Evolutionary conservation across 2,888 invertebrate species (phyloP), one percentile per base, ranked within the genome.

Genomic region (Lycaena phlaeas): DNA sequence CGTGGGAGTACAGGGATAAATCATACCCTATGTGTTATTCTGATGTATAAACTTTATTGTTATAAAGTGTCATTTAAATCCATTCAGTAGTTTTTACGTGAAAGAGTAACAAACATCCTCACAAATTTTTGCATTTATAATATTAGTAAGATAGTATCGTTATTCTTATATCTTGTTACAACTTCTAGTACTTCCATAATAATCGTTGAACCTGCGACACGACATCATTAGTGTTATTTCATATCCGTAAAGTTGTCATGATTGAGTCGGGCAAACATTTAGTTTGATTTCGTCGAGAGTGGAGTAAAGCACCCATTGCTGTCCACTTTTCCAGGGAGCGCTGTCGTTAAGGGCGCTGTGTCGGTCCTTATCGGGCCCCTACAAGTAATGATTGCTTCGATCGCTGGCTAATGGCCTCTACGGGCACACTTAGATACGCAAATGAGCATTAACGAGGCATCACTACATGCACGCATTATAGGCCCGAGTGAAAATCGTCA

Each of bases 361-460:
- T 58, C 49, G 48, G 49, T 67, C 71, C 77, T 79, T 82, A 78
- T 82, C 81, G 77, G 66, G 59, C 59, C 59, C 65, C 68, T 73
- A 66, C 76, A 68, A 75, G 76, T 82, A 84, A 82, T 73, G 81
- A 76, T 71, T 70, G 67, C 76, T 74, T 70, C 79, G 79, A 81
- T 81, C 77, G 78, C 59, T 60, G 65, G 69, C 76, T 84, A 84
- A 84, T 84, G 81, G 81, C 74, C 71, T 72, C 71, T 68, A 66
- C 68, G 73, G 70, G 68, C 65, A 73, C 78, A 78, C 81, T 82
- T 78, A 81, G 82, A 82, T 82, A 84, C 78, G 82, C 81, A 84
- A 84, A 84, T 81, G 82, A 81, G 75, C 81, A 73, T 72, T 75
- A 69, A 65, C 68, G 66, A 73, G 63, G 65, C 55, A 59, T 57